A percentile compares a stretch with the other conserved stretches of the same genome.
Conservation (phyloP, 2,113 vertebrate genomes). For the Psittacula cyanocephala region DNA sequence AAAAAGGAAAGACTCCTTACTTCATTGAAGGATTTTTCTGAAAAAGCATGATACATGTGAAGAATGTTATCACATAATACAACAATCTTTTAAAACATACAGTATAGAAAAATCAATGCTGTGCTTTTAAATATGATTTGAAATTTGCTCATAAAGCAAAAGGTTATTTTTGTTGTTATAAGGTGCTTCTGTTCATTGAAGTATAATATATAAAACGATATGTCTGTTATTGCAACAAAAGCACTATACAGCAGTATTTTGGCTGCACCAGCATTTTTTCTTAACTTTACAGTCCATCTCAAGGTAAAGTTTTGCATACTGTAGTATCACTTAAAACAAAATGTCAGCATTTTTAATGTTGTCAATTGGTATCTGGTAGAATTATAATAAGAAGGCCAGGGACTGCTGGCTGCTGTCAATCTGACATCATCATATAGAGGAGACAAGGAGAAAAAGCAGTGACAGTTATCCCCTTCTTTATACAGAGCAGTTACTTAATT, state of each 20-base stretch:
- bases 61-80: neutral
- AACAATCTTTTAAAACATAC: neutral
- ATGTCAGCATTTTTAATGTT: constrained; percentile 30
- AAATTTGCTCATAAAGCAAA: neutral
- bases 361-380: neutral
- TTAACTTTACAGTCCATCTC: neutral
- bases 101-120: neutral
- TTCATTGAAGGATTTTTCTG: neutral
- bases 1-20: neutral
- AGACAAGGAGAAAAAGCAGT: neutral
- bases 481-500: neutral
- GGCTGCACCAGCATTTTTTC: neutral
- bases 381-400: neutral
- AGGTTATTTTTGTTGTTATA: neutral
- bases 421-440: neutral
- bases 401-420: neutral
- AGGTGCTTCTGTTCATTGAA: neutral
- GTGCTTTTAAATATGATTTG: neutral
- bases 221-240: neutral
- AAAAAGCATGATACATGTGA: neutral
- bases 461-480: neutral
- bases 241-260: neutral
- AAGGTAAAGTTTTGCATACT: constrained; percentile 46
- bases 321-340: constrained; percentile 29
- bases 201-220: neutral